Conservation (phyloP, 2,888 invertebrate species). For the Pachydiplax longipennis region DNA sequence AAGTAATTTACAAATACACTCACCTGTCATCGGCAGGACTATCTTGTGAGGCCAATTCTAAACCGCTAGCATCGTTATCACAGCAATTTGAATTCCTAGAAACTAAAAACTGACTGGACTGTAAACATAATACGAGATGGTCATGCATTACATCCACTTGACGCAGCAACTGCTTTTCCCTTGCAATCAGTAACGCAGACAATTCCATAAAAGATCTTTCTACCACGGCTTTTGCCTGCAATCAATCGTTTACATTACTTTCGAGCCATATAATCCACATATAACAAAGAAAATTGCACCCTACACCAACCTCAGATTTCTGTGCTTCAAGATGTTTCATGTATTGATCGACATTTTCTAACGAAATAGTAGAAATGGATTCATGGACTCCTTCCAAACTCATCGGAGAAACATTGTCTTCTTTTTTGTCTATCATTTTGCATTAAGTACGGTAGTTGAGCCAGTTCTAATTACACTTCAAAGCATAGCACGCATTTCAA, state of each 20-base stretch:
- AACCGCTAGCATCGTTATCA: background rate
- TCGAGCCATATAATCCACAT: background rate
- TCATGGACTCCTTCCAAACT: background rate
- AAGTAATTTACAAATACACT: background rate
- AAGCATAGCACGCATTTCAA: background rate
- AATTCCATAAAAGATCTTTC: background rate
- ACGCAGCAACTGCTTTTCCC: constrained; percentile 10
- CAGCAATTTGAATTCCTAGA: background rate
- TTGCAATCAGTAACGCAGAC: background rate
- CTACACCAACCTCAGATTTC: background rate
- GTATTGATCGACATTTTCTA: constrained; percentile 11
- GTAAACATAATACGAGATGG: constrained; percentile 14
- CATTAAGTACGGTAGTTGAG: background rate
- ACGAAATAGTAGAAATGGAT: background rate
- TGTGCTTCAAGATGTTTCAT: constrained; percentile 29
- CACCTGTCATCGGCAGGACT: background rate
- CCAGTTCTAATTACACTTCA: background rate
- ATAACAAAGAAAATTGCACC: background rate
- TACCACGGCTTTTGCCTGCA: background rate
- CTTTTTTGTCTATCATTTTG: constrained; percentile 32
- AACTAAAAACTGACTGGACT: background rate
- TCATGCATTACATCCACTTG: constrained; percentile 21
- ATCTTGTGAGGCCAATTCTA: background rate
- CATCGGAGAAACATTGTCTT: background rate
- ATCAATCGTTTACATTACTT: background rate